A percentile compares a stretch with the other conserved stretches of the same genome.
These are phyloP conservation scores for Syngnathus floridae DNA, from an alignment of 2,113 vertebrate species.

Conservation along the genomic window DNA sequence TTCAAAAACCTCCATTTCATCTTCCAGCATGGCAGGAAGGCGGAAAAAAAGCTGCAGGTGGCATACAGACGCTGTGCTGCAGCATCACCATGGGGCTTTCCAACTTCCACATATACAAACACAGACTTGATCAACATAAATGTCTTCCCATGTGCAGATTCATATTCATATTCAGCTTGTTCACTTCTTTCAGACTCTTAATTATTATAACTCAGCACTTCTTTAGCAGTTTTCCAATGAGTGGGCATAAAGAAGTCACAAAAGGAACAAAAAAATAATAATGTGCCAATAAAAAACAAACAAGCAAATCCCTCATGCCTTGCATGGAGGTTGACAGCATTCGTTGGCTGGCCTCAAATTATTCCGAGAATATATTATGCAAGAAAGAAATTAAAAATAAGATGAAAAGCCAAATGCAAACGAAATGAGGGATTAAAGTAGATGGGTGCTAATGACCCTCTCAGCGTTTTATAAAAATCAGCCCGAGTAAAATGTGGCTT, in stretches of 20 bases:
- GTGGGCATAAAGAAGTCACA: constrained; percentile 22
- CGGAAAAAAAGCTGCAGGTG: not conserved
- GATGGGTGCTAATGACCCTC: constrained; percentile 38
- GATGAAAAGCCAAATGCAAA: constrained; percentile 20
- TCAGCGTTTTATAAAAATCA: constrained; percentile 3
- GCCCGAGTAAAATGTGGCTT: not conserved
- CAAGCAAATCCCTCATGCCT: constrained; percentile 26
- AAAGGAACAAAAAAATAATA: constrained; percentile 3
- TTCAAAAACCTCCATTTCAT: constrained; percentile 11
- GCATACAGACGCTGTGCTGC: constrained; percentile 26
- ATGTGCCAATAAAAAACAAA: constrained; percentile 13
- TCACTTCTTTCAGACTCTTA: constrained; percentile 30
- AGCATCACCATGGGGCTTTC: constrained; percentile 21
- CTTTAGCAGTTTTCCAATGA: constrained; percentile 33
- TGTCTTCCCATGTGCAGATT: constrained; percentile 7
- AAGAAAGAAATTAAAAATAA: not conserved
- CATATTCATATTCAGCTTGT: constrained; percentile 7
- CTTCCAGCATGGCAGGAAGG: constrained; percentile 1
- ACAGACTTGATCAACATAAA: not conserved
- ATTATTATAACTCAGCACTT: constrained; percentile 50
- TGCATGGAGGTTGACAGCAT: constrained; percentile 15
- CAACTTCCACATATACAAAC: constrained; percentile 28
- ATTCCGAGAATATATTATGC: constrained; percentile 17
- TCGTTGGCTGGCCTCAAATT: constrained; percentile 22
- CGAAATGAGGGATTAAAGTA: constrained; percentile 27